Base-by-base conservation (phyloP, 2,888 invertebrate genomes). In the Pandemis heparana region DNA sequence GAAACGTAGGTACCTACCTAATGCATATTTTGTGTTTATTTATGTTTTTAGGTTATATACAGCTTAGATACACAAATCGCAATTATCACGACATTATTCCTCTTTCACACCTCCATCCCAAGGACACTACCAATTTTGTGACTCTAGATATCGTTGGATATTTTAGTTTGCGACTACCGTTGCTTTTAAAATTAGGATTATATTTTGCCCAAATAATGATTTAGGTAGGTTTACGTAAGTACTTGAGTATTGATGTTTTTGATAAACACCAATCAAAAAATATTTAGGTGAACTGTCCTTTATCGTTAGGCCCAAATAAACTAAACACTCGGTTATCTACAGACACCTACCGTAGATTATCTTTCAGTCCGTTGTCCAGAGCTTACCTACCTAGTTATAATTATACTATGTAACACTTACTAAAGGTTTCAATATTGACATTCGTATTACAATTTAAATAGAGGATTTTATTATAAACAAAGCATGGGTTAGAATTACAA, bases 341-440 rank as follows among this genome's bases (percentile, higher is more conserved):
- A 74, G 51, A 53, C 64, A 70, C 69, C 69, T 69, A 74, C 63
- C 60, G 65, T 65, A 73, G 69, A 64, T 70, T 74, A 74, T 74
- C 69, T 60, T 74, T 60, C 60, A 70, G 74, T 51, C 12, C 69
- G 51, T 32, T 23, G 65, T 64, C 73, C 68, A 64, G 69, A 60
- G 43, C 32, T 60, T 18, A 39, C 51, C 56, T 74, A 64, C n/a
- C 60, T 51, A 70, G 39, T 69, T 61, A 32, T 64, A 38, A 46
- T 12, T 51, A 8, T 48, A 16, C 16, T n/a, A 12, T 56, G 12
- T 56, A 53, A 53, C 23, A 12, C 23, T 18, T 56, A 23, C 10
- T 12, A 56, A 56, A 56, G 5, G 10, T 23, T 23, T 56, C 4
- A 56, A 10, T 53, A 53, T 18, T 16, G 14, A 7, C 9, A 51